These are phyloP conservation scores for Neuroterus valhalla DNA, from an alignment of 1,140 invertebrate genomes.

Conservation along the genomic window DNA sequence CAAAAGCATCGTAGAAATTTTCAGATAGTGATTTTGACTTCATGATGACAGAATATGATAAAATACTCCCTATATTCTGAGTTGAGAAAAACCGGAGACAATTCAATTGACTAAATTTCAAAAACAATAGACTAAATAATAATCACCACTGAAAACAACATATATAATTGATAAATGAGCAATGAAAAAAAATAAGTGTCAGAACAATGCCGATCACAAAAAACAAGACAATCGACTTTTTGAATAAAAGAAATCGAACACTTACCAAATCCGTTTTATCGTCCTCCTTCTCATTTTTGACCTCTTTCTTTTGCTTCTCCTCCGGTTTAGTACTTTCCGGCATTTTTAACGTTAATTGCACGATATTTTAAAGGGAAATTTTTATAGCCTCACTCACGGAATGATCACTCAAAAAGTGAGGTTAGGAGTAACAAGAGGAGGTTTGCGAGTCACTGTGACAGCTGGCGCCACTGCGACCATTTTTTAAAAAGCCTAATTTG, in stretches of 20 bases:
- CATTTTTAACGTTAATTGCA: constrained; percentile 60
- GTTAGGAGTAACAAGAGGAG: constrained; percentile 45
- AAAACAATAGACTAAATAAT: no score
- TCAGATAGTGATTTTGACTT: constrained; percentile 14
- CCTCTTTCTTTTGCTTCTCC: constrained; percentile 62
- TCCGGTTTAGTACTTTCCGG: constrained; percentile 68
- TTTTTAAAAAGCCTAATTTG: background rate
- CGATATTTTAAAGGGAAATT: constrained; percentile 35
- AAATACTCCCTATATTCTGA: background rate
- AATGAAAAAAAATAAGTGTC: background rate
- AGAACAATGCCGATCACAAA: constrained; percentile 31
- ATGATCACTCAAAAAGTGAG: constrained; percentile 45
- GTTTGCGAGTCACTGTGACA: constrained; percentile 49
- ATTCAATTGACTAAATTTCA: background rate
- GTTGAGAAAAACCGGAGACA: background rate
- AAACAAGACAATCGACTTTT: constrained; percentile 12
- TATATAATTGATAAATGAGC: background rate
- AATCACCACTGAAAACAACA: background rate
- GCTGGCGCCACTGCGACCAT: constrained; percentile 18
- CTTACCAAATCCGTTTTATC: constrained; percentile 72
- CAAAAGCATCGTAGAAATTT: constrained; percentile 1
- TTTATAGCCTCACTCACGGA: constrained; percentile 27
- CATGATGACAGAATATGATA: constrained; percentile 6
- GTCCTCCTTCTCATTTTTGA: constrained; percentile 69
- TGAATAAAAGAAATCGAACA: constrained; percentile 29